Evolutionary conservation across 2,888 invertebrate genomes (phyloP).

Genomic region (Troides helena): DNA sequence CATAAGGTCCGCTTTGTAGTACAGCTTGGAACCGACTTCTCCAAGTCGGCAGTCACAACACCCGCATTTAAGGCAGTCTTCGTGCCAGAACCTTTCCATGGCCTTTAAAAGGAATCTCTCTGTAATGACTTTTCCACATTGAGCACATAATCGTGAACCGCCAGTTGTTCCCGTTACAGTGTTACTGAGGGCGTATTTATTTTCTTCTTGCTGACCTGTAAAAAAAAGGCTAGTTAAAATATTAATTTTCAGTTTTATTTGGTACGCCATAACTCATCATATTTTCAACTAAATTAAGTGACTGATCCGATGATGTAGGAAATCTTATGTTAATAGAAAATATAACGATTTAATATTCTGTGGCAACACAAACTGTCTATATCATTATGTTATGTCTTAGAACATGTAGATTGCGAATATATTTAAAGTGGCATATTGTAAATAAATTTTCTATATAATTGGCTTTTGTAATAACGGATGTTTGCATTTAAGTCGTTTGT

Average conservation of each 20-base stretch:
- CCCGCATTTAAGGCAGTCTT: slow-evolving; percentile 95
- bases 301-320: too few relatives aligned
- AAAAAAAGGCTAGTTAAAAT: slow-evolving; percentile 17
- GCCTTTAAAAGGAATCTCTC: slow-evolving; percentile 91
- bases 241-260: too few relatives aligned
- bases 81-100: slow-evolving; percentile 95
- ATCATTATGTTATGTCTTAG: background rate
- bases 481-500: slow-evolving; percentile 18
- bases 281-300: too few relatives aligned
- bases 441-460: background rate
- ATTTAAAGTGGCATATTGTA: background rate
- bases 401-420: background rate
- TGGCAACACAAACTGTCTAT: too few relatives aligned
- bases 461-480: slow-evolving; percentile 14
- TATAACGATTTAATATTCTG: too few relatives aligned
- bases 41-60: slow-evolving; percentile 96
- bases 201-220: slow-evolving; percentile 73
- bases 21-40: slow-evolving; percentile 94
- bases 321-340: too few relatives aligned
- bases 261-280: too few relatives aligned
- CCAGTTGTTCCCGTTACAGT: slow-evolving; percentile 57
- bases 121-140: slow-evolving; percentile 91
- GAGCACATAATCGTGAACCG: slow-evolving; percentile 86
- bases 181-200: slow-evolving; percentile 63
- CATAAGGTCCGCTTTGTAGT: slow-evolving; percentile 94